Base-by-base conservation (phyloP, 2,888 invertebrate species). In the Epiperipatus broadwayi region DNA sequence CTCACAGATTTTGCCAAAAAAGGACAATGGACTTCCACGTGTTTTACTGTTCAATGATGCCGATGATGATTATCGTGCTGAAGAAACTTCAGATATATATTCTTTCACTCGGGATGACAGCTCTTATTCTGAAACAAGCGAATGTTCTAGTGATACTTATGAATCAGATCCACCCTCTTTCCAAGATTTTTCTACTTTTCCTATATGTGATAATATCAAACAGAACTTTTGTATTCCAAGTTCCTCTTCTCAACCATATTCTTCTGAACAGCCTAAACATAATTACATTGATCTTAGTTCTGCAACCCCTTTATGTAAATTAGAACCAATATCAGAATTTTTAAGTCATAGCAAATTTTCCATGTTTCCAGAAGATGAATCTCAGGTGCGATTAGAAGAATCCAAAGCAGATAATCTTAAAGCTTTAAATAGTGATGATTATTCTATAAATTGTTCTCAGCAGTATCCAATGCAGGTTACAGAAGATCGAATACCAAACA, bases 91-190 rank as follows among this genome's bases (percentile, higher is more conserved):
- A 18, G 48, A 50, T 18, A 46, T 56, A 43, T 48, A 44, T 48
- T 50, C 45, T 47, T 53, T 48, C 48, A 53, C 42, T 48, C 53
- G 44, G 10, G 58, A 55, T 14, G 58, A 58, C 10, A 53, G 49
- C 36, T 54, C 56, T 1, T 59, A 57, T 44, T 55, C 57, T 1
- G 59, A 58, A 43, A 54, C 52, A 42, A 55, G 54, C 39, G 58
- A 58, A 32, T 53, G 56, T 40, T 56, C 58, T 1, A 55, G 51
- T 39, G 56, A 56, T 37, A 46, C 47, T 10, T 31, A 42, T 15
- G 46, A 47, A 21, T 39, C 45, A 4, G 46, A 44, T n/a, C n/a
- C n/a, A n/a, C n/a, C n/a, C n/a, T 31, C 42, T 47, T 31, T 40
- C 45, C 10, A 40, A 42, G n/a, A 43, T 41, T 34, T 43, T 42